Conservation (phyloP, 35 echinoderm and acorn worm genomes). For the Heliocidaris tuberculata region DNA sequence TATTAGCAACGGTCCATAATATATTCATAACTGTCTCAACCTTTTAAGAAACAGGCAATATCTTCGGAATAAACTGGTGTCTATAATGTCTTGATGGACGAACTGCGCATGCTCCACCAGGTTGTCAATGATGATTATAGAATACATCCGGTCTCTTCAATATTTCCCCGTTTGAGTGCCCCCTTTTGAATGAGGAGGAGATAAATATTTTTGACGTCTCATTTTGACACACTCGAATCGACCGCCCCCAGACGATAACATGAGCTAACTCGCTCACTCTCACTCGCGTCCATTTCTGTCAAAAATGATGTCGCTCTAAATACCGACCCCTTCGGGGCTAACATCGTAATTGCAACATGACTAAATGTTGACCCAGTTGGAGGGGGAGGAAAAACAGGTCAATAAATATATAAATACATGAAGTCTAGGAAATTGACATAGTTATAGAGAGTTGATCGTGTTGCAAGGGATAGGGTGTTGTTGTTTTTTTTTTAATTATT, state of each 20-base stretch:
- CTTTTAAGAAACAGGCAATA: too few relatives aligned
- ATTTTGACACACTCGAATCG: not conserved
- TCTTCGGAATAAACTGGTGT: not conserved
- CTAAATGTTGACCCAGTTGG: conserved; percentile 2
- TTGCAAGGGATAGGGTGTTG: not conserved
- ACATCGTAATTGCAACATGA: not conserved
- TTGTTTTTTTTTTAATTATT: too few relatives aligned
- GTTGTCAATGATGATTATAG: not conserved
- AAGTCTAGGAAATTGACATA: not conserved
- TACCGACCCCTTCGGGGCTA: not conserved
- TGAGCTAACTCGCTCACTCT: not conserved
- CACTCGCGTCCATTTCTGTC: not conserved
- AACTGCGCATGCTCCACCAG: not conserved
- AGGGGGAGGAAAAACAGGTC: not conserved
- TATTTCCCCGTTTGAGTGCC: not conserved
- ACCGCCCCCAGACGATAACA: not conserved
- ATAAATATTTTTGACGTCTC: not conserved
- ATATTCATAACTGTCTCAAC: too few relatives aligned
- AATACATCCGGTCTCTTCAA: not conserved
- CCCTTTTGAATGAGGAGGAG: not conserved
- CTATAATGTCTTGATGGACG: not conserved
- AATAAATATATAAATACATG: not conserved
- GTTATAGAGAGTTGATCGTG: not conserved
- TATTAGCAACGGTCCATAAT: too few relatives aligned
- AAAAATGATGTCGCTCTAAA: conserved; percentile 2